Conservation (phyloP, 2,888 invertebrate species). For the Mycogona germanica region DNA sequence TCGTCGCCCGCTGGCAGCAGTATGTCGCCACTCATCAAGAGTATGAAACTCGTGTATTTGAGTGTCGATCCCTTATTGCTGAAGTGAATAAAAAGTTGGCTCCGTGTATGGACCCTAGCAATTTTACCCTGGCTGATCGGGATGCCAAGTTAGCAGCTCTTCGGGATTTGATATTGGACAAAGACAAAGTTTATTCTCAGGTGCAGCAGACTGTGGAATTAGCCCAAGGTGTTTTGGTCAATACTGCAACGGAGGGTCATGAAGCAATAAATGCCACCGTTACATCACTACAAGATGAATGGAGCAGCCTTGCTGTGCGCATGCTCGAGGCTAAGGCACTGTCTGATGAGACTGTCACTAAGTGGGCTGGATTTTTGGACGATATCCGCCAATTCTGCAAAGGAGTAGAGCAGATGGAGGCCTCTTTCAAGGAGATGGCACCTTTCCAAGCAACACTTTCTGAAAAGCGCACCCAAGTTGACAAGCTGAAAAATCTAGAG, state of each 20-base stretch:
- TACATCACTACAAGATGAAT: slow-evolving; percentile 71
- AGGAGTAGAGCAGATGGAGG: slow-evolving; percentile 63
- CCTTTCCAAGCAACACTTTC: slow-evolving; percentile 67
- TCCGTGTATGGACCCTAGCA: slow-evolving; percentile 69
- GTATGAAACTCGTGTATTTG: slow-evolving; percentile 63
- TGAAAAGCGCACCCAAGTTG: slow-evolving; percentile 74
- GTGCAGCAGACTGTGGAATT: slow-evolving; percentile 79
- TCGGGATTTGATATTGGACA: slow-evolving; percentile 75
- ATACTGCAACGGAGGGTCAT: slow-evolving; percentile 80
- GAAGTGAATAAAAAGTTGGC: slow-evolving; percentile 70
- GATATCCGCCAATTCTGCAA: slow-evolving; percentile 75
- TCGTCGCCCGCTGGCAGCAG: slow-evolving; percentile 82
- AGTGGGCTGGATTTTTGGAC: slow-evolving; percentile 81
- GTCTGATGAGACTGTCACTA: slow-evolving; percentile 75
- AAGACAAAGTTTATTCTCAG: slow-evolving; percentile 83
- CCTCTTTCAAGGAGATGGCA: slow-evolving; percentile 55
- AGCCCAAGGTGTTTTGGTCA: slow-evolving; percentile 79
- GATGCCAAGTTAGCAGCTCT: slow-evolving; percentile 71
- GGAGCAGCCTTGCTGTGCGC: slow-evolving; percentile 73
- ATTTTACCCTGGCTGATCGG: slow-evolving; percentile 70
- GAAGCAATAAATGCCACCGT: slow-evolving; percentile 71
- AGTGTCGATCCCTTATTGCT: slow-evolving; percentile 71
- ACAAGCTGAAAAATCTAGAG: slow-evolving; percentile 70
- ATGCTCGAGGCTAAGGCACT: slow-evolving; percentile 83
- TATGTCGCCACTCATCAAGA: slow-evolving; percentile 80